These are phyloP conservation scores for Scotopteryx bipunctaria DNA, from an alignment of 2,888 invertebrate genomes.

Conservation along the genomic window DNA sequence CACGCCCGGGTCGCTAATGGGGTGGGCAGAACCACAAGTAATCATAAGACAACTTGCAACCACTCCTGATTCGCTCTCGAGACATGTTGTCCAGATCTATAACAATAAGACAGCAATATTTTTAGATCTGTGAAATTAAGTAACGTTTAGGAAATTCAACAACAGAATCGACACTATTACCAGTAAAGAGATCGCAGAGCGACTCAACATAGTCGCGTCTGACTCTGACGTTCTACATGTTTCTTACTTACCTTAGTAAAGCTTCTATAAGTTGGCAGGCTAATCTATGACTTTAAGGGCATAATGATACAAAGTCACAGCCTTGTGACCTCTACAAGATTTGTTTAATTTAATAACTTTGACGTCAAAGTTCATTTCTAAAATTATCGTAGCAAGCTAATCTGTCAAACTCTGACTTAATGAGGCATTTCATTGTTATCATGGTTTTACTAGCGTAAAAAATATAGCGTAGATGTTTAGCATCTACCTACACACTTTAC, in stretches of 20 bases:
- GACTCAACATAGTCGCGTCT: slow-evolving; percentile 5
- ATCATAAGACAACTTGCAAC: no score
- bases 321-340: background rate
- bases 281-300: slow-evolving; percentile 14
- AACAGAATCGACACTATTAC: no score
- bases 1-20: no score
- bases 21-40: no score
- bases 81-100: no score
- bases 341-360: background rate
- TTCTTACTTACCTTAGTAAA: slow-evolving; percentile 1
- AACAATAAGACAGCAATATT: no score
- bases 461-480: no score
- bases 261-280: slow-evolving; percentile 8
- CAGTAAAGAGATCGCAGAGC: background rate
- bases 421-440: background rate
- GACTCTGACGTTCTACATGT: background rate
- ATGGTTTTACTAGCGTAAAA: no score
- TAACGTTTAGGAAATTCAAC: no score
- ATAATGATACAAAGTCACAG: slow-evolving; percentile 4
- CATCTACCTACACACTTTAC: no score
- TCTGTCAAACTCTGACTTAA: background rate
- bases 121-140: no score
- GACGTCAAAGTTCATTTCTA: background rate
- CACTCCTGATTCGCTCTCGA: no score
- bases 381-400: background rate